phyloP scores from a whole-genome alignment of 2,888 invertebrate species.

The Beris morrisii region DNA sequence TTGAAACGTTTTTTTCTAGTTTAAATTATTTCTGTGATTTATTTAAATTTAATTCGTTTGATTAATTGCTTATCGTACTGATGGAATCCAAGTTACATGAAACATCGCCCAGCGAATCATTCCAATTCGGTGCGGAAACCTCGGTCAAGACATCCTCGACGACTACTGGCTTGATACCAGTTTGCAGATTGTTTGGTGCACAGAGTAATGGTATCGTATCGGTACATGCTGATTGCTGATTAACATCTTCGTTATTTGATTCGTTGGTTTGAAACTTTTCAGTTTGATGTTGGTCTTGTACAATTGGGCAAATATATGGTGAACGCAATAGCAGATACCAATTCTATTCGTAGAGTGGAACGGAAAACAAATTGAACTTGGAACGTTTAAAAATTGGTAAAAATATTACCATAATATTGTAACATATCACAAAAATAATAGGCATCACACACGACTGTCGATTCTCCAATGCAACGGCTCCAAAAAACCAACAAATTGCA shows the following conservation, averaged over 20 bases:
- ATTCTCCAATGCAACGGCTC: constrained; percentile 72
- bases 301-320: constrained; percentile 38
- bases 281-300: constrained; percentile 38
- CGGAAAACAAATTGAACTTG: not conserved
- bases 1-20: not conserved
- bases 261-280: constrained; percentile 37
- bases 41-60: not conserved
- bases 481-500: constrained; percentile 74
- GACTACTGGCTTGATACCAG: constrained; percentile 30
- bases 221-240: constrained; percentile 36
- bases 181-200: constrained; percentile 33
- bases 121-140: constrained; percentile 30
- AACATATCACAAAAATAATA: constrained; percentile 62
- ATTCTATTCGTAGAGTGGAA: constrained; percentile 33
- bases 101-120: constrained; percentile 35
- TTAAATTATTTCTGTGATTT: constrained; percentile 6
- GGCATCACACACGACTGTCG: constrained; percentile 64
- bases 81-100: constrained; percentile 42
- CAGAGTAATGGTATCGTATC: constrained; percentile 42
- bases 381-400: not conserved
- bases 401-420: constrained; percentile 60
- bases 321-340: constrained; percentile 40
- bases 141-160: constrained; percentile 38
- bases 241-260: constrained; percentile 34
- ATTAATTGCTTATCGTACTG: constrained; percentile 43